A percentile compares a stretch with the other conserved stretches of the same genome.
Evolutionary conservation across 2,888 invertebrate genomes (phyloP).

Genomic region (Elegia similella): DNA sequence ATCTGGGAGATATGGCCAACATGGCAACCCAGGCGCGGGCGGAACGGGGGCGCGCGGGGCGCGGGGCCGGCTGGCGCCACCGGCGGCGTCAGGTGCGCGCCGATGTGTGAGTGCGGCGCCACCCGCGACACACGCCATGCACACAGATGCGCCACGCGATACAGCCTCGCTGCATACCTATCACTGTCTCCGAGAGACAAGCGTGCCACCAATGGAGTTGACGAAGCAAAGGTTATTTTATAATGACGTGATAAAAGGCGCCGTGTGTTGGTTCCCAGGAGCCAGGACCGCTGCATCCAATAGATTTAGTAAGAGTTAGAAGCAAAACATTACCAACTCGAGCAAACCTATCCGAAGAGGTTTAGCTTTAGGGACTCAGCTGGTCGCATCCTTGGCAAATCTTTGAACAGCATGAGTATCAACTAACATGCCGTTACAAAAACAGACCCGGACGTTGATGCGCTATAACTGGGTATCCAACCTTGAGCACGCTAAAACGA

Average conservation of each 20-base stretch:
- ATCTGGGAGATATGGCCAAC: conserved; percentile 24
- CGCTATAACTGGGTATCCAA: no score
- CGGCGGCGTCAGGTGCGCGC: conserved; percentile 78
- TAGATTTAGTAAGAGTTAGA: no score
- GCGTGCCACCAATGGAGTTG: conserved; percentile 11
- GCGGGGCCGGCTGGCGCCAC: conserved; percentile 65
- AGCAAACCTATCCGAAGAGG: no score
- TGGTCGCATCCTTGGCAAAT: no score
- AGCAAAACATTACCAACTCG: no score
- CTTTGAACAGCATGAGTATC: no score
- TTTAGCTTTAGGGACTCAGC: no score
- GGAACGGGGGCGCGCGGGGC: conserved; percentile 28
- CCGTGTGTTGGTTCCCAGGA: no score
- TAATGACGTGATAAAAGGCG: not conserved
- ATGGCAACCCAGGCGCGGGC: conserved; percentile 42
- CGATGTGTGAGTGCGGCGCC: conserved; percentile 78
- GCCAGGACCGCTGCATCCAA: no score
- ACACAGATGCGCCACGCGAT: conserved; percentile 27
- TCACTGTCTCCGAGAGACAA: conserved; percentile 19
- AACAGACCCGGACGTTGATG: no score
- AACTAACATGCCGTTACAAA: no score
- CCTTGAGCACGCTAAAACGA: no score
- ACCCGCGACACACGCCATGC: conserved; percentile 41
- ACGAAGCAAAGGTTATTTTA: not conserved
- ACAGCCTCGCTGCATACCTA: conserved; percentile 14